Evolutionary conservation across 1,140 invertebrate genomes (phyloP), one percentile per base, ranked within the genome.

Genomic region (Whitmania pigra): DNA sequence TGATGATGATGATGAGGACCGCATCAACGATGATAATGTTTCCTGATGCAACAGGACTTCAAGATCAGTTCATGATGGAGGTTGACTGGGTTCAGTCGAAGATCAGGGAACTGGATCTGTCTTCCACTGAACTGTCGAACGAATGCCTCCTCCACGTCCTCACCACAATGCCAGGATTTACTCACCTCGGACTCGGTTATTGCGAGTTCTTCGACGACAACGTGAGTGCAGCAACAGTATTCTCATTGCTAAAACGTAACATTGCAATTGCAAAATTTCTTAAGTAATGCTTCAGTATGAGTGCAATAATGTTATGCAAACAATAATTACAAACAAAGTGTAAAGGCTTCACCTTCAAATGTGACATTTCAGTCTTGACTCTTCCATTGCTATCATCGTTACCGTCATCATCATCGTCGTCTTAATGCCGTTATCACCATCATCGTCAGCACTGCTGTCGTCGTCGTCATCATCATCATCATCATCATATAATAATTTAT

Each of bases 181-280:
- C 91, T 72, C 97, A 94, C 83, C 84, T 99, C 2, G 91, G 90
- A 57, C 93, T 94, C 0, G 94, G 94, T 0, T 93, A 97, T 83
- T 88, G 95, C 63, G 97, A 99, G 81, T 94, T 94, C 4, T 96
- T 99, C 77, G 96, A 92, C 76, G 95, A 99, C 80, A 87, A 88
- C 66, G 94, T 88, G 40, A 49, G 17, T 13, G 17, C 29, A 63
- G 9, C 2, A 49, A 49, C 43, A 43, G 13, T 13, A 49, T 36
- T 36, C 31, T 36, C 31, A 49, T 13, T 5, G 13, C 40, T 5
- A 43, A 5, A 43, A 43, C 40, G n/a, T n/a, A 43, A 43, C 40
- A 43, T 43, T 43, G 5, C 40, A 43, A 13, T 13, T 4, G 11
- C 3, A 13, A 11, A 49, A 13, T 49, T 49, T 49, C 43, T 49